These are phyloP conservation scores for Cephus rjabovi DNA, from an alignment of 2,888 invertebrate species.

Conservation along the genomic window DNA sequence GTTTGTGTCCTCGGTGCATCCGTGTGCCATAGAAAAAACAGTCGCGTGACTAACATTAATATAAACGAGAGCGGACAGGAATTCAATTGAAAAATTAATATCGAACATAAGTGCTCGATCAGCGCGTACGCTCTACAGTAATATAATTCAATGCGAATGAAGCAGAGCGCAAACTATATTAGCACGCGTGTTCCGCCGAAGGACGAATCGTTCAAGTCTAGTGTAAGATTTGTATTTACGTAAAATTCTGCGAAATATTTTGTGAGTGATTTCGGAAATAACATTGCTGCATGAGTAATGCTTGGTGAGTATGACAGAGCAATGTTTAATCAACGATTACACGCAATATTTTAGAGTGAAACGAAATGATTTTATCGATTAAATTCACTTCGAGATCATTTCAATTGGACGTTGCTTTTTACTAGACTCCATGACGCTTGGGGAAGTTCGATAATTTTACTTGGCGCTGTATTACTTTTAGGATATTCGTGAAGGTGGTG, in stretches of 20 bases:
- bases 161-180: neutral
- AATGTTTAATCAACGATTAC: neutral
- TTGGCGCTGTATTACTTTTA: slow-evolving; percentile 9
- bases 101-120: neutral
- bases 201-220: neutral
- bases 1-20: neutral
- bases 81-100: neutral
- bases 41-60: neutral
- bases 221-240: neutral
- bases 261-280: neutral
- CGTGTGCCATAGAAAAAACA: neutral
- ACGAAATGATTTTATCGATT: neutral
- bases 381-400: neutral
- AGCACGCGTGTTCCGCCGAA: neutral
- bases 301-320: neutral
- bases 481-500: neutral
- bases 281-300: neutral
- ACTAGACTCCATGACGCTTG: neutral
- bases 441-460: slow-evolving; percentile 24
- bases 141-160: neutral
- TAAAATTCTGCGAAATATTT: neutral
- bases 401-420: neutral
- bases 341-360: neutral
- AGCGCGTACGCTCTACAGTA: neutral
- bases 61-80: neutral